Conservation (phyloP, 2,113 vertebrate species). For the Protobothrops flavoviridis region DNA sequence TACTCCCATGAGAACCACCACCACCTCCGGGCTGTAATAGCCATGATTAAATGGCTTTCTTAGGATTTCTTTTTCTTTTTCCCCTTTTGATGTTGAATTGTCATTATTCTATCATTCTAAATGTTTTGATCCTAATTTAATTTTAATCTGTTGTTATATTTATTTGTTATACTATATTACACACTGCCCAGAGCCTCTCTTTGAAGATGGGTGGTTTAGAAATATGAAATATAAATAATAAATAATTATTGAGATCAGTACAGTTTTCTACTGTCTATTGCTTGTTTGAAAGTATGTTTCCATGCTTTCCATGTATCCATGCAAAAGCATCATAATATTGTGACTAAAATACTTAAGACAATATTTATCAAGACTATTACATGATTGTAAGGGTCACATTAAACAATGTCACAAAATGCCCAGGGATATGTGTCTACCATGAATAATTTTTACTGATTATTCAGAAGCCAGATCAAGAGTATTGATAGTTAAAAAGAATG, state of each 20-base stretch:
- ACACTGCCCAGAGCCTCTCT: neutral
- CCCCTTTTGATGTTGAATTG: neutral
- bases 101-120: neutral
- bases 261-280: neutral
- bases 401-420: neutral
- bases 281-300: neutral
- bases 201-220: neutral
- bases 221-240: neutral
- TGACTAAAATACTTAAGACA: neutral
- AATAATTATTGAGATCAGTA: neutral
- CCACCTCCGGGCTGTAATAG: neutral
- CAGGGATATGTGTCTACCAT: neutral
- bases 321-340: neutral
- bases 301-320: no score
- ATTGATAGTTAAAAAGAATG: neutral
- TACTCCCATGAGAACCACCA: neutral
- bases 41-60: neutral
- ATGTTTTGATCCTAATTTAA: neutral
- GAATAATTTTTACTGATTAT: neutral
- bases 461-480: neutral
- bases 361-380: neutral
- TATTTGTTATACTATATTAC: neutral
- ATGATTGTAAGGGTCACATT: neutral
- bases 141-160: neutral
- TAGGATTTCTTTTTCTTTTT: neutral